These are phyloP conservation scores for Macropodus opercularis DNA, from an alignment of 2,797 vertebrate genomes.

Conservation along the genomic window DNA sequence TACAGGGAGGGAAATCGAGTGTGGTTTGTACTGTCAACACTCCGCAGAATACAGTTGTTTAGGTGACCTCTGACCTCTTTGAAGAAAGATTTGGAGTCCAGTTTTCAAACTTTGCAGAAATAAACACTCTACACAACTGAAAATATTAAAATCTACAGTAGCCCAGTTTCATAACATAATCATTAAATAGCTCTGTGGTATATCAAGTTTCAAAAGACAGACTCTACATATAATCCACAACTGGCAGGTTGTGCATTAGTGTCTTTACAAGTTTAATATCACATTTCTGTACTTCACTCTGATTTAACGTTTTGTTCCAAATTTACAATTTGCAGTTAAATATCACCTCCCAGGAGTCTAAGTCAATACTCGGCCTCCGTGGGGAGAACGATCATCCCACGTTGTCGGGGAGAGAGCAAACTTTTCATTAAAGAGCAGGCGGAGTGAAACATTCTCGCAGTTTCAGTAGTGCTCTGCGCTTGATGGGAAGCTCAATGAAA, in stretches of 20 bases:
- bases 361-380: constrained; percentile 9
- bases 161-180: no score
- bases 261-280: constrained; percentile 3
- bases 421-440: constrained; percentile 23
- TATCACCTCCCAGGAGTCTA: constrained; percentile 4
- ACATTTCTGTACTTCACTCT: not conserved
- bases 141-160: no score
- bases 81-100: constrained; percentile 14
- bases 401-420: constrained; percentile 25
- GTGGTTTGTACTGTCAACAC: constrained; percentile 29
- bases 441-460: constrained; percentile 1
- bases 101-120: constrained; percentile 12
- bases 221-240: not conserved
- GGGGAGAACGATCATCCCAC: not conserved
- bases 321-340: constrained; percentile 9
- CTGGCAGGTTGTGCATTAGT: not conserved
- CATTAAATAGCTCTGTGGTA: not conserved
- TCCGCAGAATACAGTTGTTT: constrained; percentile 22
- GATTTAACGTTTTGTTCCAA: constrained; percentile 17
- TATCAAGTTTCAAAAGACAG: constrained; percentile 12
- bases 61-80: constrained; percentile 23
- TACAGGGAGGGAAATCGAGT: constrained; percentile 30
- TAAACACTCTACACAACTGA: constrained; percentile 1
- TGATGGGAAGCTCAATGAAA: constrained; percentile 27
- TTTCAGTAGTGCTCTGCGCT: constrained; percentile 5